Evolutionary conservation across 2,888 invertebrate genomes (phyloP), one percentile per base, ranked within the genome.

Genomic region (Eucriotettix oculatus): DNA sequence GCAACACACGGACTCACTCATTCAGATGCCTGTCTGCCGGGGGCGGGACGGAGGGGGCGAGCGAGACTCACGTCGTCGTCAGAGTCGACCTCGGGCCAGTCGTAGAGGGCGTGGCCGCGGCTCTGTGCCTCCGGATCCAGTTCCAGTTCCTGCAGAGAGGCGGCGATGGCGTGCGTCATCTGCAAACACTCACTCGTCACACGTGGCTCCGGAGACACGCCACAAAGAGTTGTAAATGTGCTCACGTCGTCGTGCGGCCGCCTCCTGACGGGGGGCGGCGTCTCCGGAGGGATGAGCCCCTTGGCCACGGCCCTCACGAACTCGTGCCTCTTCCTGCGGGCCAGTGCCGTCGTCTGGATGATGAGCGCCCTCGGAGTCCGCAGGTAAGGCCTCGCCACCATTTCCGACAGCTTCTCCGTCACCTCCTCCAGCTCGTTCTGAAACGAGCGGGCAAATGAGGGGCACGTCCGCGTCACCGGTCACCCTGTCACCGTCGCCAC

Each of bases 391-490:
- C 82, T 72, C 10, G 82, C 81, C 43, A 64, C 79, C 79, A 83
- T 81, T 69, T 82, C 82, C 16, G 83, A 82, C 54, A 84, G 70
- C 64, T 79, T 80, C 69, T 84, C 83, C 1, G 82, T 82, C 16
- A 78, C 78, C 68, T 82, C 81, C 70, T 84, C 84, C 54, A 84
- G 70, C 70, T 84, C 84, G 65, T 82, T 83, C 82, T 84, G 69
- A 69, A 67, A 61, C 60, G 53, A 56, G 53, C 55, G 54, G 56
- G 57, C 44, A 5, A 42, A 40, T 42, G 10, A 12, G 48, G 5
- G 14, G 40, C 16, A 41, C 41, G 9, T 48, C 5, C 3, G 12
- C 48, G 5, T 48, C 9, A 48, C 9, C 48, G 48, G 48, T 48
- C 48, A 48, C 48, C n/a, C 9, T 40, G 11, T 52, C 56, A 17